Base-by-base conservation (phyloP, 2,888 invertebrate species). In the Orthosia gothica region DNA sequence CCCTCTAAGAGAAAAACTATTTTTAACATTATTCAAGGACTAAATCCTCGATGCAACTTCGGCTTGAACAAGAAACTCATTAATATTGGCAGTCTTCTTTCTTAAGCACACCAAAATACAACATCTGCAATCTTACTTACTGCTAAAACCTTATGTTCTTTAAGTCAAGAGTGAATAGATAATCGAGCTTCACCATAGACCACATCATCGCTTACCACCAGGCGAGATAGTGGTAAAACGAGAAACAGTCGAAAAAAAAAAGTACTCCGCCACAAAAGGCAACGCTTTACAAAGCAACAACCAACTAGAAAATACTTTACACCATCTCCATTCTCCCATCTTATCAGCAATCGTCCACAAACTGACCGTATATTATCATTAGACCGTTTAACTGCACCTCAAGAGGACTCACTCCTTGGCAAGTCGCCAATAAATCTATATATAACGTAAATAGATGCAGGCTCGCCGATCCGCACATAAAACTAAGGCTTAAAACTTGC, bases 401-500 rank as follows among this genome's bases (percentile, higher is more conserved):
- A 74, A 75, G 61, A 58, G 76, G 45, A 64, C 71, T 88, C 87
- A 85, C 85, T 92, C 87, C 91, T 91, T 91, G 89, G 89, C 90
- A 83, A 84, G 82, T 79, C 80, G 85, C 73, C 83, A 82, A 92
- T 94, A 93, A 94, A 93, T 94, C 92, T 92, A 90, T 92, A 90
- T 92, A 92, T 92, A 91, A 92, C 90, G 91, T 92, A 93, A 93
- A 94, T 92, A 93, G 92, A 92, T 91, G 91, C 90, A 89, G 89
- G 88, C 90, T 88, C 87, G 85, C 89, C 92, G 91, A 89, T 91
- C 91, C 90, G 88, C 91, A 95, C 96, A 96, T 97, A 97, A 96
- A 96, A 96, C 96, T 94, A 93, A 93, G 93, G 95, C 95, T 96
- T 95, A 94, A 94, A 94, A 92, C 92, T 91, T 91, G 95, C 96